Conservation (phyloP, 2,888 invertebrate genomes). For the Tipula confusa region DNA sequence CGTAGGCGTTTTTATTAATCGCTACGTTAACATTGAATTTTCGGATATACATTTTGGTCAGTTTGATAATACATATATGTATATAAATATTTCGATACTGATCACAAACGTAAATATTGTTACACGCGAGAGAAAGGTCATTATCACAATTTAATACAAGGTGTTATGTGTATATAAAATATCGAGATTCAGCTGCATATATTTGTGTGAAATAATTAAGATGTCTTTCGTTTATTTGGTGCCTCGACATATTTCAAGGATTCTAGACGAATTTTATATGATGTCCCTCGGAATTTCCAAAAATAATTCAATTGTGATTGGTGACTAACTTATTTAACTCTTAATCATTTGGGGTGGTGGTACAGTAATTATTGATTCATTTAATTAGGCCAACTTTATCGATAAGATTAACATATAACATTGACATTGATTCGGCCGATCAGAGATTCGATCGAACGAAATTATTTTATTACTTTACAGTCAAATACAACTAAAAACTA, state of each 20-base stretch:
- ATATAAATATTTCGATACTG: neutral
- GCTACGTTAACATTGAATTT: neutral
- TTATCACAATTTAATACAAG: slow-evolving; percentile 20
- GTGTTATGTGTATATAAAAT: too few species aligned
- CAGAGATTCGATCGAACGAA: too few species aligned
- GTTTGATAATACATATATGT: neutral
- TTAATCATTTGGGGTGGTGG: neutral
- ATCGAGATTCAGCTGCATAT: too few species aligned
- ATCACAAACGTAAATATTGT: neutral
- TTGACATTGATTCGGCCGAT: neutral
- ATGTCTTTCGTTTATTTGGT: neutral
- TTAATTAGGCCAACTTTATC: neutral
- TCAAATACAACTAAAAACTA: neutral
- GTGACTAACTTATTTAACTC: neutral
- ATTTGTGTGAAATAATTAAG: neutral
- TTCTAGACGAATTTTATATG: neutral
- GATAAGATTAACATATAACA: neutral
- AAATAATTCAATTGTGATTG: neutral
- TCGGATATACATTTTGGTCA: neutral
- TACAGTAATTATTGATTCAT: neutral
- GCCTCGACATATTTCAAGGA: neutral
- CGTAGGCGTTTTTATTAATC: neutral
- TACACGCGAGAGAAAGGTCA: neutral
- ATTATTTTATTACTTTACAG: neutral
- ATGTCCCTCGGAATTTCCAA: neutral